Conservation (phyloP, 1,140 invertebrate genomes). For the Drosophila busckii region DNA sequence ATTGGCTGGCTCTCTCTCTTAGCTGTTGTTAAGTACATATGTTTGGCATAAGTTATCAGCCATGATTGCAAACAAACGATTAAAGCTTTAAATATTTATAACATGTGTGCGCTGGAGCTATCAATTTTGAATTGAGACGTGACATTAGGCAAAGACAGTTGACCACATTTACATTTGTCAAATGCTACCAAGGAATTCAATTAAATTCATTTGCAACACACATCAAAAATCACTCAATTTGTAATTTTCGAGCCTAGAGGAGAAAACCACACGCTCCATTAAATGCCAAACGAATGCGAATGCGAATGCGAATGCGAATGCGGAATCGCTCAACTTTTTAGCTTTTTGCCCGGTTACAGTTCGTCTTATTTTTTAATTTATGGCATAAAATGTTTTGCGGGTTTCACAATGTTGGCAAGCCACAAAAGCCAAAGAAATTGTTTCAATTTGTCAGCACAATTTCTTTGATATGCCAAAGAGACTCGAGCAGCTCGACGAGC, state of each 20-base stretch:
- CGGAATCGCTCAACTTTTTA: too few relatives aligned
- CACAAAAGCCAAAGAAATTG: slow-evolving; percentile 75
- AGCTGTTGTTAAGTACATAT: too few relatives aligned
- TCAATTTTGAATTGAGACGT: too few relatives aligned
- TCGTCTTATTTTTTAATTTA: slow-evolving; percentile 74
- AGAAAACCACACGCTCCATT: slow-evolving; percentile 57
- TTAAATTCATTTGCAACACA: slow-evolving; percentile 34
- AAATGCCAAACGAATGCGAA: slow-evolving; percentile 65
- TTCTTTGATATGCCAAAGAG: slow-evolving; percentile 50
- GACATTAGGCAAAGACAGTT: background rate
- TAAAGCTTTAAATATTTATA: too few relatives aligned
- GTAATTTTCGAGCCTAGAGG: slow-evolving; percentile 27
- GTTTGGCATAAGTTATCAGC: too few relatives aligned
- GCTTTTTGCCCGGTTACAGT: slow-evolving; percentile 18
- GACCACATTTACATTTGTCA: slow-evolving; percentile 40
- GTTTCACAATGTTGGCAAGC: slow-evolving; percentile 44
- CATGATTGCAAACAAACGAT: too few relatives aligned
- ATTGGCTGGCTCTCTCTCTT: too few relatives aligned
- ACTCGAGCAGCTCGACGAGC: background rate
- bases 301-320: too few relatives aligned
- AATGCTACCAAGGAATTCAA: slow-evolving; percentile 41
- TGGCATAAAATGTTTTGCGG: slow-evolving; percentile 62
- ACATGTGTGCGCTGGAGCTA: too few relatives aligned
- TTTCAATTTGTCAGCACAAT: slow-evolving; percentile 77
- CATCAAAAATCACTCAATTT: slow-evolving; percentile 69